phyloP scores from a whole-genome alignment of 1,140 invertebrate genomes.

The Drosophila navojoa region DNA sequence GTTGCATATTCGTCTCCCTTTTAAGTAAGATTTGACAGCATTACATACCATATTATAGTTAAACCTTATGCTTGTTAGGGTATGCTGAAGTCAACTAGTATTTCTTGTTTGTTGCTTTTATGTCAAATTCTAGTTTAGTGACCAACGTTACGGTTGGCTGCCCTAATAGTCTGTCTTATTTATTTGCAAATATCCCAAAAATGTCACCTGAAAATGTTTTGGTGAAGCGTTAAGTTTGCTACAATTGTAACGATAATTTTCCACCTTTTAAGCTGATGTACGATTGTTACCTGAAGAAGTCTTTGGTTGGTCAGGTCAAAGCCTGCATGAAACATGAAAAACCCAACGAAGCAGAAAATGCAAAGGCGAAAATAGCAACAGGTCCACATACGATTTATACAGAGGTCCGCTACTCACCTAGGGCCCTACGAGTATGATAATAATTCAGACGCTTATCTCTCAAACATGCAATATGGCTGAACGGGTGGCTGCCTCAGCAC shows the following conservation, averaged over 20 bases:
- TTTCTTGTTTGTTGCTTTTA: constrained; percentile 20
- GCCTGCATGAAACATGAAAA: constrained; percentile 51
- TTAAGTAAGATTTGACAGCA: too few species aligned
- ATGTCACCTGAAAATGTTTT: constrained; percentile 38
- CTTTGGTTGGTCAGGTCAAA: constrained; percentile 13
- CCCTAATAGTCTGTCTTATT: constrained; percentile 58
- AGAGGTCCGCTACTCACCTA: constrained; percentile 14
- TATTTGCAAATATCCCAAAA: constrained; percentile 32
- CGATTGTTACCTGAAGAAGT: constrained; percentile 43
- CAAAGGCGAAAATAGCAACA: constrained; percentile 46
- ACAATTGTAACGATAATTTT: constrained; percentile 48
- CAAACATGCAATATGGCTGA: constrained; percentile 71
- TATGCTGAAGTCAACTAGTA: not conserved
- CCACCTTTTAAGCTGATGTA: constrained; percentile 32
- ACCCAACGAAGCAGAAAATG: constrained; percentile 75
- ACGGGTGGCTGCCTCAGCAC: constrained; percentile 33
- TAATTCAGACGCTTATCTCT: constrained; percentile 78
- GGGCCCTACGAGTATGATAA: constrained; percentile 66
- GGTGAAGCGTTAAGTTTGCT: constrained; percentile 24
- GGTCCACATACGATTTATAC: constrained; percentile 24
- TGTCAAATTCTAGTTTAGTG: constrained; percentile 62
- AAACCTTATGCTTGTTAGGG: not conserved
- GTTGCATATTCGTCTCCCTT: too few species aligned
- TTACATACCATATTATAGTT: too few species aligned
- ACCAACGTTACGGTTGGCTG: constrained; percentile 67